Evolutionary conservation across 2,797 vertebrate species (phyloP), one percentile per base, ranked within the genome.

Genomic region (Micromesistius poutassou): DNA sequence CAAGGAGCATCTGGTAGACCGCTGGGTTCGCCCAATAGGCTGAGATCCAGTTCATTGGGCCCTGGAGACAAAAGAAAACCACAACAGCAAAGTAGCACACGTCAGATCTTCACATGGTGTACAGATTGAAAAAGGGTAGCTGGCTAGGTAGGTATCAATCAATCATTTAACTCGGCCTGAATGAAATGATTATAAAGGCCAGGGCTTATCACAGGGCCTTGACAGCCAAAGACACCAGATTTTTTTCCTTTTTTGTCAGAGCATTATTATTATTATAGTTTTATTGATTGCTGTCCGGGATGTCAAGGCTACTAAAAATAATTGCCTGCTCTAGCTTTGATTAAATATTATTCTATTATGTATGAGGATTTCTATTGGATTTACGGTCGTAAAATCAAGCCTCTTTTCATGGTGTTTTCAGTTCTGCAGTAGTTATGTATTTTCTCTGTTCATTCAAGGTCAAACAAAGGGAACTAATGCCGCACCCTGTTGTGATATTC

Each of bases 1-100:
- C 91, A 94, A 31, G 93, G 91, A 0, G 90, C 84, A 50, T 96
- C 96, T 78, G 90, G 80, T 74, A 91, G 75, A 75, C 96, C 95
- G 89, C 93, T 93, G 77, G 90, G 88, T 86, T 98, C 96, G 82
- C 94, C 91, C 78, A 95, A 79, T 28, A 97, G 87, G 71, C 92
- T 95, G 87, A 96, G 94, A 46, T 98, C 97, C 73, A 96, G 89
- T 84, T 98, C 96, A 80, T 94, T 93, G 76, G 94, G 89, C 74
- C 95, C 98, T 98, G 92, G 71, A 87, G 86, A 78, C 80, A 77
- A 66, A 86, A 74, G 81, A 46, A 33, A 75, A n/a, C 28, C 38
- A 66, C 76, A 31, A 79, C 25, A 73, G 5, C 31, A 12, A 22
- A 8, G 22, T 12, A 22, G 22, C 16, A 73, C 36, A 0, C 0